A percentile compares a stretch with the other conserved stretches of the same genome.
Evolutionary conservation across 1,140 invertebrate genomes (phyloP).

Genomic region (Drosophila ogumai): DNA sequence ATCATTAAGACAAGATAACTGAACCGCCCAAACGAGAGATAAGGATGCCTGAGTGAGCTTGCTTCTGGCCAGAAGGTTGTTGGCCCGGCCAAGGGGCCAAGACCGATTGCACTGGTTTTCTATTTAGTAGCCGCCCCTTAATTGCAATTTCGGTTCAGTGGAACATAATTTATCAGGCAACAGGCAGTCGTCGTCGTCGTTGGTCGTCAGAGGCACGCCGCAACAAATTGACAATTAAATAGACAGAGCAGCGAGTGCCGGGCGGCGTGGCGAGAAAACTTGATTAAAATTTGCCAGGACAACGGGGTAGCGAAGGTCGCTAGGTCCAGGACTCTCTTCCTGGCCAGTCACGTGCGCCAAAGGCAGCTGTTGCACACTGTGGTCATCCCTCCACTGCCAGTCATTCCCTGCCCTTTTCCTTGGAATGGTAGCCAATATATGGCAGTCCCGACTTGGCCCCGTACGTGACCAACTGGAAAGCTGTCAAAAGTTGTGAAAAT

Average conservation of each 20-base stretch:
- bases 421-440: conserved; percentile 57
- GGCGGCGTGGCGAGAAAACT: conserved; percentile 66
- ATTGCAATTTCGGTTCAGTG: conserved; percentile 48
- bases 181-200: conserved; percentile 20
- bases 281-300: conserved; percentile 75
- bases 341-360: conserved; percentile 67
- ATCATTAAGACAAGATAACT: conserved; percentile 76
- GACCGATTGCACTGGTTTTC: conserved; percentile 54
- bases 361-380: conserved; percentile 69
- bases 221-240: conserved; percentile 80
- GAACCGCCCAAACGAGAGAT: conserved; percentile 46
- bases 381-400: conserved; percentile 30
- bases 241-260: conserved; percentile 57
- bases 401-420: conserved; percentile 4
- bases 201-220: conserved; percentile 58
- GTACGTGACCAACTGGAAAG: conserved; percentile 77
- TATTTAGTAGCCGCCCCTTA: conserved; percentile 40
- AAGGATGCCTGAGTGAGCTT: conserved; percentile 61
- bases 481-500: conserved; percentile 82
- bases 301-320: conserved; percentile 40
- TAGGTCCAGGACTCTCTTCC: conserved; percentile 1
- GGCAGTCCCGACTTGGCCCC: conserved; percentile 48
- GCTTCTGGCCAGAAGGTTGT: conserved; percentile 12
- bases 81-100: conserved; percentile 7
- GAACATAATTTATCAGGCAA: conserved; percentile 74